Evolutionary conservation across 2,113 vertebrate species (phyloP).

Genomic region (Halcyon malimbica): DNA sequence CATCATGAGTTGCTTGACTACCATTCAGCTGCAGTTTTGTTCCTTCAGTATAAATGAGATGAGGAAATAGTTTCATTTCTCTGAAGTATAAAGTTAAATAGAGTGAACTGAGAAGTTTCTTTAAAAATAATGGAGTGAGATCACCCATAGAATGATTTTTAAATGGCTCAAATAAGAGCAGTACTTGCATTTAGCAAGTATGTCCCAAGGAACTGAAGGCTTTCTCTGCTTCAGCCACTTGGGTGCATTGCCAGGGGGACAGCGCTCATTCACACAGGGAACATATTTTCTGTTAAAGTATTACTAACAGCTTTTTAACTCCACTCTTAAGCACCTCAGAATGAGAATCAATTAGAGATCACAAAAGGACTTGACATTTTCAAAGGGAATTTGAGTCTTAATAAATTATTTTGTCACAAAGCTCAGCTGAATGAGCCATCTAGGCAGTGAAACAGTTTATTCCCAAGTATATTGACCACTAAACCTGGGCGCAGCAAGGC

Average conservation of each 20-base stretch:
- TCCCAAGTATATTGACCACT: neutral
- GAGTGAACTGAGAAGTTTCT: slow-evolving; percentile 35
- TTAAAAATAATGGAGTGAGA: slow-evolving; percentile 48
- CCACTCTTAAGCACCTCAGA: neutral
- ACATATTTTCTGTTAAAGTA: neutral
- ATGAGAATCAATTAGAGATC: neutral
- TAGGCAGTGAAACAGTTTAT: neutral
- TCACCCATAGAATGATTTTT: neutral
- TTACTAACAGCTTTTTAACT: neutral
- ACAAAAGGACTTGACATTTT: neutral
- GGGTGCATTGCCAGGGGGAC: neutral
- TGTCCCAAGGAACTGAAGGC: neutral
- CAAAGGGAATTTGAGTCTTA: neutral
- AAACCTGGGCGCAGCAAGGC: neutral
- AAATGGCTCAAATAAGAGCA: neutral
- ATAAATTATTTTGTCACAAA: neutral
- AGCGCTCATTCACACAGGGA: neutral
- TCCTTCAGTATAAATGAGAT: neutral
- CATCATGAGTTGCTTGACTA: rapidly evolving
- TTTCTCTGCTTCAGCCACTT: neutral
- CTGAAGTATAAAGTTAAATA: slow-evolving; percentile 43
- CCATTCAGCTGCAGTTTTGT: neutral
- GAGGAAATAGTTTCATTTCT: slow-evolving; percentile 27
- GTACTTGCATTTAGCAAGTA: neutral
- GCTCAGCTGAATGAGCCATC: neutral